Base-by-base conservation (phyloP, 2,797 vertebrate genomes). In the Peromyscus eremicus region DNA sequence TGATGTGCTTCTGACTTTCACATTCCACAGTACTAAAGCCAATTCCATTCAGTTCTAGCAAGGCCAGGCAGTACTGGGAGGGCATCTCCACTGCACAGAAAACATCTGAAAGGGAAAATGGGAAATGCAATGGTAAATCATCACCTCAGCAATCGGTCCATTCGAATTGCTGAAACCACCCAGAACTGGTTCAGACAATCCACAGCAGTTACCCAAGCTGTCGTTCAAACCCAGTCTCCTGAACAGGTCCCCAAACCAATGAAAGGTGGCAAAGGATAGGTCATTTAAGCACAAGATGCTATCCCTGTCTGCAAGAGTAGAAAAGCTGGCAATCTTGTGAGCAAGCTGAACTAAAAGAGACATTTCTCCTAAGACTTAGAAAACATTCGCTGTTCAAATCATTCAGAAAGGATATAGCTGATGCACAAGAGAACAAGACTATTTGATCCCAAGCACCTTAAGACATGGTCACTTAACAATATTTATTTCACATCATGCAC, bases 31-130 rank as follows among this genome's bases (percentile, higher is more conserved):
- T 98, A 83, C 99, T 99, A 98, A 99, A 99, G 73, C 99, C 99
- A 5, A 99, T 98, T 68, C 99, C 99, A 64, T 99, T 99, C 96
- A 99, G 98, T 97, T 99, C 99, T 98, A 99, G 96, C 97, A 99
- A 98, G 40, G 99, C 99, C 98, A 99, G 98, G 97, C 99, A 99
- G 87, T 99, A 99, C 95, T 99, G 99, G 8, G 98, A 99, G 0
- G 99, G 99, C 99, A 99, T 99, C 98, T 99, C 99, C 75, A 99
- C 98, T 95, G 97, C 98, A 94, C 97, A 98, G 98, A 99, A 99
- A 60, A 99, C 80, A 97, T 99, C 99, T 99, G 98, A 25, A 98
- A 86, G n/a, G 93, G 89, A 95, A 43, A 90, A 90, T 95, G 93
- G 97, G 14, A 96, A 90, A 70, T 66, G 57, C 55, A 91, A 57